Base-by-base conservation (phyloP, 2,113 vertebrate genomes). In the Cyanoderma ruficeps region DNA sequence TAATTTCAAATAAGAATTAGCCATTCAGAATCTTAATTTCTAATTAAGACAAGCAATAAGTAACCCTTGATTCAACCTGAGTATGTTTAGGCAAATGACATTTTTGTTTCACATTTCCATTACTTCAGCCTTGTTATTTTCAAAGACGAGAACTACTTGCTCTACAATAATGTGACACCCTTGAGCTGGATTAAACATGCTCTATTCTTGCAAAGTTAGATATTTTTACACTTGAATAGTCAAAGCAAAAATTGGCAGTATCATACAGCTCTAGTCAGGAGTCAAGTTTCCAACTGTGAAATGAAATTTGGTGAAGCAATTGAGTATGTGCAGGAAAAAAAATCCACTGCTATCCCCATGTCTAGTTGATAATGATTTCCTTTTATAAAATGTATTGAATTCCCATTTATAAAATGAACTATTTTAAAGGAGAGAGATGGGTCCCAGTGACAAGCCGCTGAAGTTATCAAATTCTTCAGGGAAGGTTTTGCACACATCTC, bases 231-330 rank as follows among this genome's bases (percentile, higher is more conserved):
- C 80, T 90, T 77, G 47, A 84, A 44, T 37, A 87, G 64, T 90
- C 79, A 89, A 91, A 93, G 49, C 42, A 90, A 95, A 96, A 95
- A 95, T 37, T 82, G 83, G 35, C 87, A 95, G 61, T 87, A 94
- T 90, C 93, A 87, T 42, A 69, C 37, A 83, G 63, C 49, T 85
- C 47, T 49, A 85, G 82, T 78, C 64, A 93, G 83, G 25, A 92
- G 80, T 90, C 83, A 89, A 60, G 85, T 95, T 93, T 87, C 72
- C 85, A 95, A 57, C 79, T 95, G 87, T 95, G 91, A 96, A 95
- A 96, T 80, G 50, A 92, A 97, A 96, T 93, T 82, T 72, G 0
- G 0, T 55, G 42, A 93, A 90, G 79, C 46, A 90, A 79, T 2
- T 67, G 49, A 84, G 61, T 57, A 87, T 28, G 28, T 89, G 22